Base-by-base conservation (phyloP, 1,140 invertebrate species). In the Orchesella cincta region DNA sequence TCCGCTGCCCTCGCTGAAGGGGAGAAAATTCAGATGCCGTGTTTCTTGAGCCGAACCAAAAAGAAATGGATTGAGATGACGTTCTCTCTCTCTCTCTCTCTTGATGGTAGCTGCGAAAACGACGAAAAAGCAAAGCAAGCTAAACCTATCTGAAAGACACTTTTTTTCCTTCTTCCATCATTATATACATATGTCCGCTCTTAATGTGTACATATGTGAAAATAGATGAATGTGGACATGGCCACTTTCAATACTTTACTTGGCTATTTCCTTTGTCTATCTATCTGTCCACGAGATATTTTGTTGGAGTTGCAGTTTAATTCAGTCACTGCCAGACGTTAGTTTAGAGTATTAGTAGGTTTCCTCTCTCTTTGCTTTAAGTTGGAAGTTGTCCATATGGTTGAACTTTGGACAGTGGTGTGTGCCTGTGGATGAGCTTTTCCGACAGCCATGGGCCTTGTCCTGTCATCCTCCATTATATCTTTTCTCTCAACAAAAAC, bases 311-410 rank as follows among this genome's bases (percentile, higher is more conserved):
- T 46, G 39, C 39, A 8, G 39, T n/a, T n/a, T n/a, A n/a, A n/a
- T n/a, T n/a, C n/a, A n/a, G n/a, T n/a, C n/a, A n/a, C n/a, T n/a
- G n/a, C n/a, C 39, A 46, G 8, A 46, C 8, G 20, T 20, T 46
- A 46, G 8, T 46, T 20, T 46, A 46, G 20, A 62, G 54, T 62
- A 62, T 14, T 62, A 62, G 8, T 28, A 28, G 8, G 16, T 62
- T 28, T 8, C 23, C 23, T 62, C 54, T 62, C 23, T 62, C 54
- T 62, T n/a, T n/a, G 20, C 39, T 67, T 75, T n/a, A n/a, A n/a
- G n/a, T n/a, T n/a, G n/a, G n/a, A n/a, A n/a, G n/a, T n/a, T 67
- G 75, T 76, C 76, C 62, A 73, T 73, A 77, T 73, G 52, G 28
- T 70, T 73, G 70, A 57, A 77, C 23, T 67, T 31, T 67, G 31